These are phyloP conservation scores for Pseudococcus longispinus DNA, from an alignment of 2,888 invertebrate genomes.

Conservation along the genomic window DNA sequence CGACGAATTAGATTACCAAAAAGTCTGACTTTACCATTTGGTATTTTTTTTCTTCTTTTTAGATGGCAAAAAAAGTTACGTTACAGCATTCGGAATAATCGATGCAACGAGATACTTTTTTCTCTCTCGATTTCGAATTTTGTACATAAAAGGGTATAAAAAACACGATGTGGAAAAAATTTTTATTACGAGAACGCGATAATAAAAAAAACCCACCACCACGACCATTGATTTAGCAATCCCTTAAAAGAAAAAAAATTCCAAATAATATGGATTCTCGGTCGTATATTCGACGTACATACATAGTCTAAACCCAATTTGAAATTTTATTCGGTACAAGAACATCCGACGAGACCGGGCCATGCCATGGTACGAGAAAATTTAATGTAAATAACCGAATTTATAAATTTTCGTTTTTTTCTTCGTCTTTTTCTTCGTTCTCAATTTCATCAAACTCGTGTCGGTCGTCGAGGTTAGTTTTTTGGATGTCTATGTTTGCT, in stretches of 20 bases:
- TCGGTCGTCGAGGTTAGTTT: not conserved
- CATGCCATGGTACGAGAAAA: not conserved
- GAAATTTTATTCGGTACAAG: not conserved
- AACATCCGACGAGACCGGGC: not conserved
- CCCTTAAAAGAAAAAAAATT: not conserved
- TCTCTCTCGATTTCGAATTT: not conserved
- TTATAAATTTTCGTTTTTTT: not conserved
- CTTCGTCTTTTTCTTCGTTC: not conserved
- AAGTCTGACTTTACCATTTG: not conserved
- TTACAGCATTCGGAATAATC: not conserved
- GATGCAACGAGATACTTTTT: not conserved
- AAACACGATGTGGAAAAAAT: not conserved
- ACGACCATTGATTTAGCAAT: not conserved
- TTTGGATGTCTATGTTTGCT: not conserved
- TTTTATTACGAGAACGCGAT: not conserved
- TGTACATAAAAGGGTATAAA: not conserved
- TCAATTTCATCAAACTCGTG: not conserved
- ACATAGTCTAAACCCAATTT: not conserved
- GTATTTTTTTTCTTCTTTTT: not conserved
- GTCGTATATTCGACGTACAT: not conserved
- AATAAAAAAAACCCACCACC: not conserved
- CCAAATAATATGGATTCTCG: not conserved
- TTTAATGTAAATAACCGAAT: not conserved
- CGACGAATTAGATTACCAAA: conserved; percentile 3
- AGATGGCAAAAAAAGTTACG: not conserved